A percentile compares a stretch with the other conserved stretches of the same genome.
Evolutionary conservation across 2,113 vertebrate genomes (phyloP).

Genomic region (Elachura formosa): DNA sequence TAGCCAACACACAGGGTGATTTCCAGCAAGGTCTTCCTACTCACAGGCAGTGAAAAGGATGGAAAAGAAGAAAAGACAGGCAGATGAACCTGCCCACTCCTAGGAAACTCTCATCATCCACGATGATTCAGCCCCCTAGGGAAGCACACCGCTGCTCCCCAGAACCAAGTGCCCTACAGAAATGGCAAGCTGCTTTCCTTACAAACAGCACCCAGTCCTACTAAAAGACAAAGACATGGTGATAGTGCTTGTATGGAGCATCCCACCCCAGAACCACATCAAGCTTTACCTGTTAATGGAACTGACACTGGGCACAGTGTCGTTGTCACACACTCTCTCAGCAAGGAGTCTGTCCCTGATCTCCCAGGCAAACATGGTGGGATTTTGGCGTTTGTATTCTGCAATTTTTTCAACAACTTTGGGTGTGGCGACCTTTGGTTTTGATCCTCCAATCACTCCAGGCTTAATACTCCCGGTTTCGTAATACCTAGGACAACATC

Average conservation of each 20-base stretch:
- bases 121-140: fast-evolving
- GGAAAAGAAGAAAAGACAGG: not conserved
- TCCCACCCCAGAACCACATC: not conserved
- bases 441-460: slow-evolving; percentile 98
- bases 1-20: fast-evolving
- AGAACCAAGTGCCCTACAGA: fast-evolving
- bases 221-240: fast-evolving
- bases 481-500: slow-evolving; percentile 86
- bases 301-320: slow-evolving; percentile 97
- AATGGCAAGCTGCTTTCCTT: not conserved
- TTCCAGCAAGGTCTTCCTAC: fast-evolving
- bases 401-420: slow-evolving; percentile 99
- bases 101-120: fast-evolving
- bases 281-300: slow-evolving; percentile 94
- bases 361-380: slow-evolving; percentile 99
- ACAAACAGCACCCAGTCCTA: not conserved
- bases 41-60: fast-evolving
- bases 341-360: slow-evolving; percentile 96
- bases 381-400: slow-evolving; percentile 99
- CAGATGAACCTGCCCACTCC: not conserved
- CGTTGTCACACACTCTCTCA: slow-evolving; percentile 96
- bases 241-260: fast-evolving
- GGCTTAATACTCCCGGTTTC: slow-evolving; percentile 98
- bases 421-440: slow-evolving; percentile 99
- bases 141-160: not conserved